These are phyloP conservation scores for Micrasema minimum DNA, from an alignment of 1,140 invertebrate species.

Conservation along the genomic window DNA sequence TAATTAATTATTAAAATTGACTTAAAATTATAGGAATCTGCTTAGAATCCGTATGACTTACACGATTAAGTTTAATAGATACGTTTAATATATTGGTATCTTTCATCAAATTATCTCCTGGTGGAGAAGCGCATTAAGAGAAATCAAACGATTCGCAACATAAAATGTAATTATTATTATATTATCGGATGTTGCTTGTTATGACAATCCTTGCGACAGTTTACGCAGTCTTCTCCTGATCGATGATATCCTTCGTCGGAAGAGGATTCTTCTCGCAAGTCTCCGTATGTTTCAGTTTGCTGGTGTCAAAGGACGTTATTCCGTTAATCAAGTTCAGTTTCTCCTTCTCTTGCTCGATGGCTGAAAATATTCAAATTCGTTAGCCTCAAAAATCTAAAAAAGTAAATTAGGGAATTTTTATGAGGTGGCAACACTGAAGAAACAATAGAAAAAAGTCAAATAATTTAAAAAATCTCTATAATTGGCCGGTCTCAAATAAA, in stretches of 20 bases:
- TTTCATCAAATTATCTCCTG: slow-evolving; percentile 49
- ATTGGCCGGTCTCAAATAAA: no score
- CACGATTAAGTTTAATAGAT: slow-evolving; percentile 23
- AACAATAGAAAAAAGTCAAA: slow-evolving; percentile 51
- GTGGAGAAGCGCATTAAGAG: slow-evolving; percentile 43
- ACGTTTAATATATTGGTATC: slow-evolving; percentile 47
- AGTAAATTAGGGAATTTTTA: not conserved
- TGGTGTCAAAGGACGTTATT: slow-evolving; percentile 88
- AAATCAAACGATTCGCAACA: slow-evolving; percentile 39
- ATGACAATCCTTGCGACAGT: not conserved
- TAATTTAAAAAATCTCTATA: no score
- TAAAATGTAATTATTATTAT: slow-evolving; percentile 17
- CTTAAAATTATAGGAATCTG: slow-evolving; percentile 35
- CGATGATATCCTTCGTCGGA: slow-evolving; percentile 85
- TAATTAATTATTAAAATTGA: slow-evolving; percentile 28
- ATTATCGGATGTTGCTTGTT: slow-evolving; percentile 17
- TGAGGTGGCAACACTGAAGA: slow-evolving; percentile 21
- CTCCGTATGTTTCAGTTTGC: slow-evolving; percentile 88
- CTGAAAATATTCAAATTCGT: slow-evolving; percentile 63
- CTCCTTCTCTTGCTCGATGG: slow-evolving; percentile 87
- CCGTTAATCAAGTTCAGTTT: slow-evolving; percentile 87
- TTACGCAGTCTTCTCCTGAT: slow-evolving; percentile 77
- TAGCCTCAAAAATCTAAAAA: not conserved
- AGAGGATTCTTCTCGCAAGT: slow-evolving; percentile 91
- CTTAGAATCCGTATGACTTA: slow-evolving; percentile 30